Conservation (phyloP, 2,888 invertebrate genomes). For the Shargacucullia verbasci region DNA sequence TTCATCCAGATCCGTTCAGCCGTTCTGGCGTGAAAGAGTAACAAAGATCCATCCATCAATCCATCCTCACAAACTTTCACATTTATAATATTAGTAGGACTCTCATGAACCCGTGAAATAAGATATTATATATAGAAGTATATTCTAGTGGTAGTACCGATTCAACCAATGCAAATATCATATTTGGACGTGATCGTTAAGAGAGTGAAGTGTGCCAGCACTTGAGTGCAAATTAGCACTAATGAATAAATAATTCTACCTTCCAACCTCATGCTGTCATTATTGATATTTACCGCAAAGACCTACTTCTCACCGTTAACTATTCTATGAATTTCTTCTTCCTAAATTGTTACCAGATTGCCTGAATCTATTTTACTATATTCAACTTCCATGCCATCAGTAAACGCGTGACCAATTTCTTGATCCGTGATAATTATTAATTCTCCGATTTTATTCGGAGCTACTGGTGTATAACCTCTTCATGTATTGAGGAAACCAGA, state of each 20-base stretch:
- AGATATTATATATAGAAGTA: no score
- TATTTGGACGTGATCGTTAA: background rate
- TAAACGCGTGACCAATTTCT: constrained; percentile 12
- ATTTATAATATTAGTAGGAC: no score
- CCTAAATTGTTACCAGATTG: background rate
- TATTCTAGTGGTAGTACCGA: no score
- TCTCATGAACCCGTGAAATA: no score
- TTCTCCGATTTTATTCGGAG: background rate
- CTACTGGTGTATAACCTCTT: background rate
- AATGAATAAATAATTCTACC: constrained; percentile 36
- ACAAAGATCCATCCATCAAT: no score
- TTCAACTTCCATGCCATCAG: constrained; percentile 5
- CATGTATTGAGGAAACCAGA: background rate
- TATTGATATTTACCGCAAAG: constrained; percentile 1
- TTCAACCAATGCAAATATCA: no score
- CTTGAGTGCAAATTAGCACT: constrained; percentile 20
- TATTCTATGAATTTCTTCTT: constrained; percentile 10
- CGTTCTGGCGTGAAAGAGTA: no score
- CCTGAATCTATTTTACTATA: no score
- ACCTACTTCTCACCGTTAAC: constrained; percentile 28
- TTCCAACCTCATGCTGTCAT: constrained; percentile 3
- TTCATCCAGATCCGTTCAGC: no score
- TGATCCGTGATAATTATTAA: background rate
- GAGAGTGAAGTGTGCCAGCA: constrained; percentile 17
- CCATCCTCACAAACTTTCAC: no score